phyloP scores from a whole-genome alignment of 2,113 vertebrate genomes.

The Ursus arctos region DNA sequence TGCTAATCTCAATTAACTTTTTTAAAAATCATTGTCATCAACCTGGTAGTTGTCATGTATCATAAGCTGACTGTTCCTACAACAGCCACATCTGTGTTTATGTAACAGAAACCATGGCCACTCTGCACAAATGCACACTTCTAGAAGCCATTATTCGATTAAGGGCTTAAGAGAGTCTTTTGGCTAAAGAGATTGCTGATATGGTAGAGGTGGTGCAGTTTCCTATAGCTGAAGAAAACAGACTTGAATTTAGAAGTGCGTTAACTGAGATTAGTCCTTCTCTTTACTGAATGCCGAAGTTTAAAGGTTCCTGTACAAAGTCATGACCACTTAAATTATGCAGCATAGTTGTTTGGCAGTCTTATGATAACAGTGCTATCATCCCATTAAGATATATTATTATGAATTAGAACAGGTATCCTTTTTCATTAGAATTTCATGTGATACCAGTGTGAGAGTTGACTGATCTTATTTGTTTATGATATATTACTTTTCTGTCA shows the following conservation, averaged over 20 bases:
- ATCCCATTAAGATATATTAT: conserved; percentile 59
- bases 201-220: background rate
- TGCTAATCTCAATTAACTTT: background rate
- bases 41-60: background rate
- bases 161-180: conserved; percentile 3
- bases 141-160: background rate
- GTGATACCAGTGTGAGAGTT: background rate
- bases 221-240: conserved; percentile 13
- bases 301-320: background rate
- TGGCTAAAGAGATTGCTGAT: background rate
- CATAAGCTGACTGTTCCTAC: background rate
- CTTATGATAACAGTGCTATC: conserved; percentile 47
- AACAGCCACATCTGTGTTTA: background rate
- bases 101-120: background rate
- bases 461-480: background rate
- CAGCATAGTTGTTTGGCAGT: background rate
- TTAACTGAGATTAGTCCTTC: background rate
- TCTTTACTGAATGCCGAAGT: background rate
- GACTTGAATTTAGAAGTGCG: background rate
- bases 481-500: conserved; percentile 58
- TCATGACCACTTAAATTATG: background rate
- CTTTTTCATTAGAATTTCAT: conserved; percentile 74
- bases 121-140: background rate
- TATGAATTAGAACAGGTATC: conserved; percentile 58
- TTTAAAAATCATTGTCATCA: background rate